phyloP scores from a whole-genome alignment of 2,113 vertebrate genomes.

The Poecile atricapillus region DNA sequence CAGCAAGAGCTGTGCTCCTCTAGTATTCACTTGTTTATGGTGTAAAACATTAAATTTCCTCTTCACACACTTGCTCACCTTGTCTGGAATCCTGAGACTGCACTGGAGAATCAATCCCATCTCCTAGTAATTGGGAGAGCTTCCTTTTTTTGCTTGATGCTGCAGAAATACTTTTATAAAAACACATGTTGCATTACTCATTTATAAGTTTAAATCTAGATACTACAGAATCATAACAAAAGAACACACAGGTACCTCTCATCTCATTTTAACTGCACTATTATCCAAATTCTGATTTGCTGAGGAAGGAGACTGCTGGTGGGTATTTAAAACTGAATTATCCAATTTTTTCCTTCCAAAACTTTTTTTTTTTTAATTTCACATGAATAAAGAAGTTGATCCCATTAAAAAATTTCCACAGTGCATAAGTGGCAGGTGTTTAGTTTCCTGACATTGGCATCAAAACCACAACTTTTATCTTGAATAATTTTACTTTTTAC shows the following conservation, averaged over 20 bases:
- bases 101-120: neutral
- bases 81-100: constrained; percentile 12
- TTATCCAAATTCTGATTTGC: neutral
- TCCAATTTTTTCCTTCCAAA: neutral
- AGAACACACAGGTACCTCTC: neutral
- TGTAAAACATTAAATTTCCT: neutral
- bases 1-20: neutral
- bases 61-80: constrained; percentile 41
- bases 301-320: neutral
- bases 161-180: constrained; percentile 55
- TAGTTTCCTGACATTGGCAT: neutral
- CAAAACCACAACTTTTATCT: neutral
- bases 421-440: neutral
- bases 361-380: neutral
- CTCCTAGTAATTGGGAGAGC: constrained; percentile 68
- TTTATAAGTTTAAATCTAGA: neutral
- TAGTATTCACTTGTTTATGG: neutral
- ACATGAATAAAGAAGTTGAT: neutral
- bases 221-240: neutral
- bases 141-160: constrained; percentile 81
- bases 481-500: neutral
- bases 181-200: neutral
- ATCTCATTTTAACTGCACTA: neutral
- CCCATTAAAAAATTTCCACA: neutral
- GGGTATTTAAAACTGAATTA: neutral